A percentile compares a stretch with the other conserved stretches of the same genome.
phyloP scores from a whole-genome alignment of 2,113 vertebrate species.

The Accipiter cooperii region DNA sequence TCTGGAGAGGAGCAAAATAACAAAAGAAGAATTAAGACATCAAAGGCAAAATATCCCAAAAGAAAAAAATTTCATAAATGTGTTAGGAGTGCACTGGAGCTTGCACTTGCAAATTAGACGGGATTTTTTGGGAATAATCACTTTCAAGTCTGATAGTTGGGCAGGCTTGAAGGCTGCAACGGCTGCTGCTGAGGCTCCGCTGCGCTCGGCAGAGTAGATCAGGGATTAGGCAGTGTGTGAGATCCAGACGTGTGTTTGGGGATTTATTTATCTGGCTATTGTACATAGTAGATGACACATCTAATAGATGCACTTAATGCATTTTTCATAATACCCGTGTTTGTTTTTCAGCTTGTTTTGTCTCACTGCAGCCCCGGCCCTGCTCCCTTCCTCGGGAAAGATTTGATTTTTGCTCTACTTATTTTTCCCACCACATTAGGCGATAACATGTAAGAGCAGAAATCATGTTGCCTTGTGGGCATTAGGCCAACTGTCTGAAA shows the following conservation, averaged over 20 bases:
- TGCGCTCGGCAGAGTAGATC: not conserved
- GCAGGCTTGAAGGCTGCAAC: not conserved
- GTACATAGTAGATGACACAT: not conserved
- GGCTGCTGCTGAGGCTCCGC: not conserved
- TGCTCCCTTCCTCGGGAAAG: not conserved
- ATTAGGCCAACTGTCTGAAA: not conserved
- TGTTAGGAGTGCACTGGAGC: not conserved
- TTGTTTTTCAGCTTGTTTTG: not conserved
- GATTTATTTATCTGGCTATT: not conserved
- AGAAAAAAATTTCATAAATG: not conserved
- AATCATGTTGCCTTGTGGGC: not conserved
- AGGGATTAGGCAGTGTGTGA: not conserved
- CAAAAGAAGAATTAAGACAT: not conserved
- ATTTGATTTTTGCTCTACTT: slow-evolving; percentile 19
- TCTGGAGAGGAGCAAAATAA: not conserved
- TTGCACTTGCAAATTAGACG: accelerated
- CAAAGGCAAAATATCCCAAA: not conserved
- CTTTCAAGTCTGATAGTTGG: not conserved
- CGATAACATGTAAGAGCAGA: not conserved
- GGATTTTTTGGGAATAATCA: not conserved
- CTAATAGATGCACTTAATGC: not conserved
- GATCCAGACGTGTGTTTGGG: not conserved
- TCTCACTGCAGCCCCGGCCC: not conserved
- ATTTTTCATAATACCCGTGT: slow-evolving; percentile 7
- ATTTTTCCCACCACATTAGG: slow-evolving; percentile 1